Evolutionary conservation across 1,140 invertebrate species (phyloP), one percentile per base, ranked within the genome.

Genomic region (Lutraria rhynchaena): DNA sequence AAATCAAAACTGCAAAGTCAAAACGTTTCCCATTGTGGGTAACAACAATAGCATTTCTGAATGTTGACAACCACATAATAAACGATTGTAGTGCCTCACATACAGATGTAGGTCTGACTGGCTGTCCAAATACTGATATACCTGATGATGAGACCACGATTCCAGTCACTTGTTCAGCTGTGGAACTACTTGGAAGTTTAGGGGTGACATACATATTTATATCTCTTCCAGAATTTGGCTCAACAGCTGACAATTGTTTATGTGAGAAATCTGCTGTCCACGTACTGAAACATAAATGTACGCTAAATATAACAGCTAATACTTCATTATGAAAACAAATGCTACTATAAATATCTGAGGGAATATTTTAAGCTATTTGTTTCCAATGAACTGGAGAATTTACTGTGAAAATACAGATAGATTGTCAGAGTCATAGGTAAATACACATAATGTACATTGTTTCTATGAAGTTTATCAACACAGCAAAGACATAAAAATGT

Each of bases 11-110:
- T 19, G 60, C 31, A 37, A 63, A 63, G 22, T 63, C 60, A 63
- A 63, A 63, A 19, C 37, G 11, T 19, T 44, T 35, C 4, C 60
- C 60, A 63, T 63, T 63, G 37, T 63, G 33, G 33, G 60, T 33
- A 4, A 35, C 22, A 63, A 63, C 31, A n/a, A 63, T 33, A 7
- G 19, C 31, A 63, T 63, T 33, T 3, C 1, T 1, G 31, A 63
- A 63, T 17, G 9, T 63, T 63, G 17, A 2, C 17, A 63, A 33
- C 60, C 60, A 63, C 1, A 1, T 7, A 37, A n/a, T 29, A 33
- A 63, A 63, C 17, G 9, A 13, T 5, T 63, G 1, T 5, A 63
- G 13, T 17, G 60, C 60, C 1, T 37, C 9, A 11, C 24, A 15
- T 1, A 63, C 7, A 9, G 1, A 1, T 4, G n/a, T 19, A 1